Evolutionary conservation across 1,140 invertebrate species (phyloP).

Genomic region (Trichonephila clavipes): DNA sequence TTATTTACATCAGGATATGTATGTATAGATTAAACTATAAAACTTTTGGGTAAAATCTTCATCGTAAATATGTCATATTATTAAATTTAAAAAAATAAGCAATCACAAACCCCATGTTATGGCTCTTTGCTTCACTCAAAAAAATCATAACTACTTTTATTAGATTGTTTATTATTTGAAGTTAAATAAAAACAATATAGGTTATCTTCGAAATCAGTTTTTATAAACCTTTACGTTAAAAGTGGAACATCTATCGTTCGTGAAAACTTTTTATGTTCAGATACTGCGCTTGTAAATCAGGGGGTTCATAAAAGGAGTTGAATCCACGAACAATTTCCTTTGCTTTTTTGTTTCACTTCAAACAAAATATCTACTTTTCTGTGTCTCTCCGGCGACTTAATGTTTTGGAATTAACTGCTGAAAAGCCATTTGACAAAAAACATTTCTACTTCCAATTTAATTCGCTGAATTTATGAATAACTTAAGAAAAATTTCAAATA

Average conservation of each 20-base stretch:
- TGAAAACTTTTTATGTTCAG: not conserved
- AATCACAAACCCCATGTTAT: not conserved
- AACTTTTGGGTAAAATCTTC: too few species aligned
- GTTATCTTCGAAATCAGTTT: not conserved
- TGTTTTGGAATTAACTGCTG: constrained; percentile 19
- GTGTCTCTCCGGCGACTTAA: not conserved
- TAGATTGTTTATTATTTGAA: not conserved
- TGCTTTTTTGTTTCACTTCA: not conserved
- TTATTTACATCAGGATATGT: too few species aligned
- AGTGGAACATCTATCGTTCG: not conserved
- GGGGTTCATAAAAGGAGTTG: not conserved
- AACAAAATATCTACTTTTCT: not conserved
- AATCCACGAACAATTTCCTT: constrained; percentile 2
- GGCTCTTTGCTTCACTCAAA: not conserved
- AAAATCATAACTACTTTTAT: not conserved
- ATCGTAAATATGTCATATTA: too few species aligned
- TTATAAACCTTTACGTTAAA: not conserved
- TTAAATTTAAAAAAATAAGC: too few species aligned
- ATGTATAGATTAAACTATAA: too few species aligned
- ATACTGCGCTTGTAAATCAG: not conserved
- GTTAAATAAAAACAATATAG: not conserved
- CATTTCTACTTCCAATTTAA: not conserved
- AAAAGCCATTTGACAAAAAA: not conserved
- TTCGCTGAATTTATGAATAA: constrained; percentile 12
- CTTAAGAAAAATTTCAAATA: not conserved